Conservation (phyloP, 2,888 invertebrate genomes). For the Octonoba sinensis region DNA sequence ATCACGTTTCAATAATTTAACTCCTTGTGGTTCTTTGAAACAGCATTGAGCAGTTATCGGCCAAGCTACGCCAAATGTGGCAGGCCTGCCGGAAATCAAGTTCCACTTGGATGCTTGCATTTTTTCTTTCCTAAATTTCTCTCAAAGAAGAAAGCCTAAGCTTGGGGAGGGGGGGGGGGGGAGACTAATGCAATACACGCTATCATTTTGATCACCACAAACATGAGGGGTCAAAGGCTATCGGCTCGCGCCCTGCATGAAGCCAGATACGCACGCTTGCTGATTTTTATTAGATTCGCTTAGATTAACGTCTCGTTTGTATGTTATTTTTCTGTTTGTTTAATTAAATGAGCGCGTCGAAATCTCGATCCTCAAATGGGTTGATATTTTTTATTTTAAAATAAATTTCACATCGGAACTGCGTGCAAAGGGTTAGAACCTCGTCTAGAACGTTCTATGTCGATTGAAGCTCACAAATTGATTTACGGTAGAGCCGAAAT, state of each 20-base stretch:
- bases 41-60: too few species aligned
- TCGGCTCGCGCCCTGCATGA: constrained; percentile 50
- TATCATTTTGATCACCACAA: constrained; percentile 30
- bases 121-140: constrained; percentile 28
- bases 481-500: too few species aligned
- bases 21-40: too few species aligned
- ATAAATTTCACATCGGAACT: too few species aligned
- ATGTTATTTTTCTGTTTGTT: constrained; percentile 18
- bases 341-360: not conserved
- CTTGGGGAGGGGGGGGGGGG: constrained; percentile 1
- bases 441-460: too few species aligned
- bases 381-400: too few species aligned
- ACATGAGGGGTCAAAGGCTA: constrained; percentile 52
- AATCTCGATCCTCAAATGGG: not conserved
- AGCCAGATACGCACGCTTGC: constrained; percentile 54
- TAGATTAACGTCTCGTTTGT: constrained; percentile 26
- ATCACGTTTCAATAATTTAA: too few species aligned
- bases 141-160: constrained; percentile 7
- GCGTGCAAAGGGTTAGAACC: too few species aligned
- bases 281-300: constrained; percentile 52
- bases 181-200: constrained; percentile 43
- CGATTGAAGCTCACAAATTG: too few species aligned
- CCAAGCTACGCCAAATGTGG: constrained; percentile 32
- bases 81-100: constrained; percentile 41
- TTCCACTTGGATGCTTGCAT: constrained; percentile 42